phyloP scores from a whole-genome alignment of 2,888 invertebrate species.

The Hyles lineata region DNA sequence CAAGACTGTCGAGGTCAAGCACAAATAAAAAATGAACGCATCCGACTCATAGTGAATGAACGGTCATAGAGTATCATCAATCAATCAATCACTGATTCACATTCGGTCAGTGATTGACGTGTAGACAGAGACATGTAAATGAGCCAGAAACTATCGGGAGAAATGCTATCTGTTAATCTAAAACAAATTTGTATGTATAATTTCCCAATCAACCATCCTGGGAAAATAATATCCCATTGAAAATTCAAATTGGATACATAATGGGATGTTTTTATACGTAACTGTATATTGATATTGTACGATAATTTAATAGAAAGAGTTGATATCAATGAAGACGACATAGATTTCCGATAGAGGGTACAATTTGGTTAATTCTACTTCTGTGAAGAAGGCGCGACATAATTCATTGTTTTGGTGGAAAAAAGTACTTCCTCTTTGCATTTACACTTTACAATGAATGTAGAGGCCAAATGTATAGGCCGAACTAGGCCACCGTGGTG shows the following conservation, averaged over 20 bases:
- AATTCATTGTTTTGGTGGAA: too few relatives aligned
- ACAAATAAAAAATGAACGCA: conserved; percentile 25
- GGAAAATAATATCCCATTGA: conserved; percentile 24
- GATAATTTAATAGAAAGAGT: too few relatives aligned
- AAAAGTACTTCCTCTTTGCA: too few relatives aligned
- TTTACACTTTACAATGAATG: too few relatives aligned
- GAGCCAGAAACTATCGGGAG: conserved; percentile 55
- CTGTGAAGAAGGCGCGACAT: too few relatives aligned
- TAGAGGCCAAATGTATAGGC: too few relatives aligned
- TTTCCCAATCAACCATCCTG: conserved; percentile 25
- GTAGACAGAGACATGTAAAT: conserved; percentile 78
- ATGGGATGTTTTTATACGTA: background rate
- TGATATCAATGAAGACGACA: too few relatives aligned
- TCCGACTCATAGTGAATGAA: conserved; percentile 59
- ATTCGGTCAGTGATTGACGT: conserved; percentile 75
- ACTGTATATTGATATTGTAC: background rate
- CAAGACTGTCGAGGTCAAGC: conserved; percentile 28
- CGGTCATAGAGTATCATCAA: conserved; percentile 65
- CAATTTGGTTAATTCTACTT: too few relatives aligned
- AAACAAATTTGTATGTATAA: conserved; percentile 26
- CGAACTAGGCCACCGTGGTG: too few relatives aligned
- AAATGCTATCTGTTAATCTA: conserved; percentile 40
- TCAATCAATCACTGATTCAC: conserved; percentile 71
- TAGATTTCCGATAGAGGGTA: too few relatives aligned
- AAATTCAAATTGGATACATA: conserved; percentile 20